Evolutionary conservation across 2,888 invertebrate genomes (phyloP), one percentile per base, ranked within the genome.

Genomic region (Halictus ligatus): DNA sequence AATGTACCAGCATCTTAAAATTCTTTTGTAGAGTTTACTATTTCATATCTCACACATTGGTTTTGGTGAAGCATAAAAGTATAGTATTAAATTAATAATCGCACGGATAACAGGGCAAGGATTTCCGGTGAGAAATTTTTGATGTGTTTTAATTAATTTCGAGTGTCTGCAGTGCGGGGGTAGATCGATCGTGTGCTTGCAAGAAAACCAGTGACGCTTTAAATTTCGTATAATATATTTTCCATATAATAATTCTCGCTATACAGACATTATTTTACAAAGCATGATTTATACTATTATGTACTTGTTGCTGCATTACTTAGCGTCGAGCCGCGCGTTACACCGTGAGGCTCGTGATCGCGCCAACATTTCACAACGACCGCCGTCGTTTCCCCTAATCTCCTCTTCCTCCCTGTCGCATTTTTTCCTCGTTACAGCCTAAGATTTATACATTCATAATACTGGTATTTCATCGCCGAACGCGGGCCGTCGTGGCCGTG

Each of bases 171-270:
- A n/a, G n/a, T n/a, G n/a, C n/a, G n/a, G n/a, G n/a, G n/a, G n/a
- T n/a, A n/a, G n/a, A n/a, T n/a, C n/a, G n/a, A n/a, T 18, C 7
- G 50, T 54, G 54, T 8, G 35, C 40, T 12, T 25, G 60, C n/a
- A 67, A 69, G 48, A 58, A 64, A 25, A 60, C 75, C 13, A 69
- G 40, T n/a, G 21, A 46, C n/a, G 10, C 43, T 46, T 87, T 95
- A 95, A 95, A 95, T 95, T 95, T 92, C 94, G 94, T 95, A 95
- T 95, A 95, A 95, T 95, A 95, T 95, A 95, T 95, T 95, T 95
- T 95, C 94, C 94, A 95, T 95, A 93, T 95, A 95, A 94, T 94
- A 93, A 94, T 95, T 95, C 93, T 95, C 94, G 95, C 95, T 95
- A 95, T 95, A 95, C 95, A 95, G 94, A 95, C 94, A 95, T 93